Conservation (phyloP, 92 coral and sea anemone species). For the Virgularia gustaviana region DNA sequence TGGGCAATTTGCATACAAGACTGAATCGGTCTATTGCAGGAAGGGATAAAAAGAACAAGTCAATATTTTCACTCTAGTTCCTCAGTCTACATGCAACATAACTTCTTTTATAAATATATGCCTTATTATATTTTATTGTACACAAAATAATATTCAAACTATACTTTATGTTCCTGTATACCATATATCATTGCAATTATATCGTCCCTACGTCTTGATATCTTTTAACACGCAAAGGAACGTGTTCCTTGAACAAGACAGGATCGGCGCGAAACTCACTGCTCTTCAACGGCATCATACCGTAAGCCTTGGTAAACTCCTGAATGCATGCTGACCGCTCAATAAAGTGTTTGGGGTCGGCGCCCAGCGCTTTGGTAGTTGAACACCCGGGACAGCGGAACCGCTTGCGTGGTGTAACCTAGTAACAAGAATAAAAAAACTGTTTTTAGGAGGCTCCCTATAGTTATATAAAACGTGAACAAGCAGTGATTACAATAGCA, state of each 20-base stretch:
- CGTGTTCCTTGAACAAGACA: slow-evolving; percentile 73
- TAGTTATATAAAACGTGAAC: too few species aligned
- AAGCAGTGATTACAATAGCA: too few species aligned
- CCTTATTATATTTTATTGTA: too few species aligned
- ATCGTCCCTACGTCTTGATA: slow-evolving; percentile 76
- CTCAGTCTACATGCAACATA: too few species aligned
- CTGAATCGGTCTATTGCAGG: too few species aligned
- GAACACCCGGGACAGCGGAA: slow-evolving; percentile 80
- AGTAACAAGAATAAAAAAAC: not conserved
- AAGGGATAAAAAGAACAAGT: too few species aligned
- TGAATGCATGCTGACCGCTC: slow-evolving; percentile 87
- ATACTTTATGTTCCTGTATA: too few species aligned
- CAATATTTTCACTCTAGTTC: too few species aligned
- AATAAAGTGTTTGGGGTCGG: slow-evolving; percentile 81
- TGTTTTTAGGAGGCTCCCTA: too few species aligned
- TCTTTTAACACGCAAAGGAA: slow-evolving; percentile 69
- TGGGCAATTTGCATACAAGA: too few species aligned
- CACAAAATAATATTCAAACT: too few species aligned
- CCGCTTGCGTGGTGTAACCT: slow-evolving; percentile 96
- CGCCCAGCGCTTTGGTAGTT: slow-evolving; percentile 77
- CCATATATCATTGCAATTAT: slow-evolving; percentile 19
- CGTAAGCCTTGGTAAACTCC: slow-evolving; percentile 81
- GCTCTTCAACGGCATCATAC: slow-evolving; percentile 72
- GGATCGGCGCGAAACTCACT: slow-evolving; percentile 98
- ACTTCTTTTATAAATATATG: too few species aligned